Base-by-base conservation (phyloP, 2,888 invertebrate genomes). In the Plagiodera versicolora region DNA sequence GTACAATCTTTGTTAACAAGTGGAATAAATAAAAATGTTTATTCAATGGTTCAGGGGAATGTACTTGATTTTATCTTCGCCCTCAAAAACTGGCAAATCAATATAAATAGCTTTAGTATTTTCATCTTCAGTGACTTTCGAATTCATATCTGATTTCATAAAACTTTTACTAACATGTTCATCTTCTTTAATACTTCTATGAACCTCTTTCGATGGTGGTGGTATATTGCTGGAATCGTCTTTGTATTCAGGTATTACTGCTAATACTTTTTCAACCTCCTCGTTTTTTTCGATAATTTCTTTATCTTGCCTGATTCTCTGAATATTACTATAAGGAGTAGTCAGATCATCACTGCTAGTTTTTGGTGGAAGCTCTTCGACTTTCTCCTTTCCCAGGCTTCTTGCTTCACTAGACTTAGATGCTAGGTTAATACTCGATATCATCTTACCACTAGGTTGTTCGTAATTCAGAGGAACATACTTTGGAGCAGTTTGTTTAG, bases 51-150 rank as follows among this genome's bases (percentile, higher is more conserved):
- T 57, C 28, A 80, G 65, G 3, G 81, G 81, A 56, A 81, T 81
- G 62, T 80, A 80, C 64, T 79, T 80, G 20, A 72, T 65, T 58
- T 69, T 70, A 45, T 70, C 71, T 50, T 72, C 73, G 16, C 60
- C 65, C 61, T 77, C 79, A 59, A 77, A 79, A 24, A 81, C 79
- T 1, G 81, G 81, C 55, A 81, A 68, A 68, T 80, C 75, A 32
- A 81, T 73, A 57, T 74, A 79, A 64, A 80, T 76, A 30, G 71
- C 74, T 64, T 74, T 77, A n/a, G 65, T 55, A 32, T 60, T 53
- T 52, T 39, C 39, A 39, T 39, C 6, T n/a, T 39, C 14, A 39
- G 58, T 18, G 11, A 8, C 56, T 35, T 65, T 55, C 17, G 64
- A 64, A 35, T 68, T 67, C 49, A 58, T 61, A 39, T 63, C 58